A percentile compares a stretch with the other conserved stretches of the same genome.
Conservation (phyloP, 2,797 vertebrate genomes). For the Pangasius sanitwongsei region DNA sequence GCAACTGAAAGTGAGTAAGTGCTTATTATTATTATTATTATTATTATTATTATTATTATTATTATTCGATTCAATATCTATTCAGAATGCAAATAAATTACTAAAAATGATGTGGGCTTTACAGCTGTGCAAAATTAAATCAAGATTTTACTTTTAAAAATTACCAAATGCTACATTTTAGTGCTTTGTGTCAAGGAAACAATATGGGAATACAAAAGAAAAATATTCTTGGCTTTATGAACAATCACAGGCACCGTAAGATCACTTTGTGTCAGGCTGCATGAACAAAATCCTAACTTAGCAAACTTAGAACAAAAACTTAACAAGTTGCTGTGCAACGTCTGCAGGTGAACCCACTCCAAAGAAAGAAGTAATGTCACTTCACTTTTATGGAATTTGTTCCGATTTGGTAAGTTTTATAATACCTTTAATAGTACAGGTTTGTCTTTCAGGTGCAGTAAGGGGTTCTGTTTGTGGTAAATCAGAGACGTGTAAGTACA, state of each 20-base stretch:
- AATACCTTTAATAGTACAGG: background rate
- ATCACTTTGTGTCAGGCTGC: background rate
- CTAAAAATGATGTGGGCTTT: no score
- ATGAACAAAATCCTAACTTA: background rate
- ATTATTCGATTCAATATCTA: background rate
- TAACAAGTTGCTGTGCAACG: background rate
- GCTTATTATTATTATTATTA: background rate
- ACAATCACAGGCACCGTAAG: background rate
- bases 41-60: background rate
- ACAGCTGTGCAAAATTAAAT: no score
- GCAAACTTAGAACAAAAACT: background rate
- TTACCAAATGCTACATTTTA: no score
- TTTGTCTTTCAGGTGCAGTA: background rate
- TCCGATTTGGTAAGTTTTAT: background rate
- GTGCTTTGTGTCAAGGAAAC: no score
- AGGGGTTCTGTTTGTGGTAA: background rate
- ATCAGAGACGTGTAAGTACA: background rate
- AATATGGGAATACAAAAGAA: no score
- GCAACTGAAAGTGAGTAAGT: background rate
- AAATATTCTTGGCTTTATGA: no score
- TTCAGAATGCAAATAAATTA: no score
- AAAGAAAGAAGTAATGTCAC: background rate
- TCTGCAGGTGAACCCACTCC: background rate
- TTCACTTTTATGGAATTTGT: background rate
- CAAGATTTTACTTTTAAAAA: background rate